These are phyloP conservation scores for Argyresthia goedartella DNA, from an alignment of 2,888 invertebrate species.

Conservation along the genomic window DNA sequence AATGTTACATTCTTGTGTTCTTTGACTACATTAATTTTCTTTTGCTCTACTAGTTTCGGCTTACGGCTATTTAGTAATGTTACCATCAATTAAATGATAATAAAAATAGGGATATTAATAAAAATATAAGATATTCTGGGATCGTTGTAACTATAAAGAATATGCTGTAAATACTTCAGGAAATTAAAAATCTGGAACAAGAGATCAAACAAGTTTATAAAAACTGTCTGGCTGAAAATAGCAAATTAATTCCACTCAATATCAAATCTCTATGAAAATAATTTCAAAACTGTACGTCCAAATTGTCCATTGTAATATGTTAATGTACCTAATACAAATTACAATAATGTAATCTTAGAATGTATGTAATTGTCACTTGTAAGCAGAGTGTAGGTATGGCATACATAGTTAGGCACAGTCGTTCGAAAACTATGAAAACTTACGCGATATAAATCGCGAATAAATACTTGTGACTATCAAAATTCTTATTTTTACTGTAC, in stretches of 20 bases:
- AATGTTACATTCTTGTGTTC: too few species aligned
- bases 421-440: background rate
- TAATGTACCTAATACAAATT: slow-evolving; percentile 68
- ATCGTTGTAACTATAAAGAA: too few species aligned
- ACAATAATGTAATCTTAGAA: slow-evolving; percentile 67
- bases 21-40: too few species aligned
- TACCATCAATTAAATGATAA: too few species aligned
- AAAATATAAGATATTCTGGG: too few species aligned
- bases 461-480: slow-evolving; percentile 54
- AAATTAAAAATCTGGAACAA: slow-evolving; percentile 2
- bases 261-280: slow-evolving; percentile 6
- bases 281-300: slow-evolving; percentile 69
- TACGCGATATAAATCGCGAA: slow-evolving; percentile 19
- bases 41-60: too few species aligned
- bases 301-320: slow-evolving; percentile 68
- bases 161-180: background rate
- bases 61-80: background rate
- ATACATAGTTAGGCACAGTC: slow-evolving; percentile 13
- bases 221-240: too few species aligned
- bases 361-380: slow-evolving; percentile 40
- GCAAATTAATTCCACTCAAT: too few species aligned
- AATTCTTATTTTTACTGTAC: slow-evolving; percentile 69
- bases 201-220: background rate
- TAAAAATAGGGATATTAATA: too few species aligned
- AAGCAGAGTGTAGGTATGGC: slow-evolving; percentile 36